Evolutionary conservation across 2,797 vertebrate genomes (phyloP).

Genomic region (Microchirus variegatus): DNA sequence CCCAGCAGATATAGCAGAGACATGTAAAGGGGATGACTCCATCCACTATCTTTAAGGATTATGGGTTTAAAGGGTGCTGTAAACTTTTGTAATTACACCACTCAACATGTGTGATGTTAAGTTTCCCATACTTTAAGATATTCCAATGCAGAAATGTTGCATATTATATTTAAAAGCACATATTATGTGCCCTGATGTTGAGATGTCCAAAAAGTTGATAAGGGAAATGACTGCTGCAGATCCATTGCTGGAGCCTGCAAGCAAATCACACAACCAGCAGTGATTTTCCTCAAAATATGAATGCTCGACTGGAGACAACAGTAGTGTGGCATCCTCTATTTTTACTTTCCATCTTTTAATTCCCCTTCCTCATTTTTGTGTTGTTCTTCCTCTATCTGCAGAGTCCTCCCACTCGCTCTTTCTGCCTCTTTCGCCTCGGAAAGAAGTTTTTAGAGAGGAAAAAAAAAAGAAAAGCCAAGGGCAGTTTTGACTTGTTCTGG

Average conservation of each 20-base stretch:
- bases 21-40: too few species aligned
- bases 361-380: constrained; percentile 18
- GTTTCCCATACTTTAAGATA: too few species aligned
- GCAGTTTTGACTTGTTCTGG: constrained; percentile 31
- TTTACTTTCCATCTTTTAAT: constrained; percentile 27
- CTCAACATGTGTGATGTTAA: too few species aligned
- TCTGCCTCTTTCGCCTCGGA: constrained; percentile 28
- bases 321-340: constrained; percentile 1
- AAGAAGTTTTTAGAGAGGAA: constrained; percentile 29
- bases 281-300: constrained; percentile 6
- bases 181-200: not conserved
- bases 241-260: not conserved
- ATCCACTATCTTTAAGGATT: too few species aligned
- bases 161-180: not conserved
- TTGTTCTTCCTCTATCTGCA: constrained; percentile 20
- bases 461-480: constrained; percentile 25
- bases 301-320: constrained; percentile 4
- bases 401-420: constrained; percentile 12
- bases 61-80: too few species aligned
- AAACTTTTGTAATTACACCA: too few species aligned
- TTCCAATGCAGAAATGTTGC: too few species aligned
- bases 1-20: too few species aligned
- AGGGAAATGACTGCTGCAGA: not conserved
- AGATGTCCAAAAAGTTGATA: too few species aligned
- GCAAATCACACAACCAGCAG: constrained; percentile 11